Percentiles rank a stretch among this genome's conserved stretches.
Conservation (phyloP, 2,888 invertebrate species). For the Listrodromus nycthemerus region DNA sequence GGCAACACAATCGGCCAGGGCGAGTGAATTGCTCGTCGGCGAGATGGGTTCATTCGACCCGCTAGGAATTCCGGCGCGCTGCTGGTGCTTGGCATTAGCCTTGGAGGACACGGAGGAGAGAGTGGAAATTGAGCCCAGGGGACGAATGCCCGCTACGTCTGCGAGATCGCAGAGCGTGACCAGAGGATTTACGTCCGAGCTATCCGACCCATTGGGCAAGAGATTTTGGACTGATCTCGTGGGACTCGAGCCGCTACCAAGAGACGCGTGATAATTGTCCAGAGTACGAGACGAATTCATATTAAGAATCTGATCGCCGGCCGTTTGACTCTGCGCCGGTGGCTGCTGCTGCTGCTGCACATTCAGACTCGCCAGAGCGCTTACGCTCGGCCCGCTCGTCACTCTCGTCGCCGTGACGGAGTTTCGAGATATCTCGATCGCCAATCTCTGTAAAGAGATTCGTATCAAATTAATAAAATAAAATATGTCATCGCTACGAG, state of each 20-base stretch:
- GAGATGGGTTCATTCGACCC: slow-evolving; percentile 37
- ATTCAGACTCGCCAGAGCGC: slow-evolving; percentile 45
- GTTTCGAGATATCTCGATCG: slow-evolving; percentile 89
- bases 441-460: slow-evolving; percentile 85
- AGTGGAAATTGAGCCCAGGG: slow-evolving; percentile 75
- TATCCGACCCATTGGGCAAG: slow-evolving; percentile 61
- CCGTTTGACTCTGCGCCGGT: slow-evolving; percentile 62
- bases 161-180: slow-evolving; percentile 75
- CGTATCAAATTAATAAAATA: neutral
- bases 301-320: slow-evolving; percentile 71
- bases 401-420: slow-evolving; percentile 86
- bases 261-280: slow-evolving; percentile 68
- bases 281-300: slow-evolving; percentile 72
- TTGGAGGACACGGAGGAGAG: slow-evolving; percentile 77
- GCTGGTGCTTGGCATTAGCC: slow-evolving; percentile 73
- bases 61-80: slow-evolving; percentile 23
- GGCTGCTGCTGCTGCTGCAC: slow-evolving; percentile 70
- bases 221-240: slow-evolving; percentile 73
- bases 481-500: neutral
- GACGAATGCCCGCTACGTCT: slow-evolving; percentile 73
- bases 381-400: slow-evolving; percentile 68
- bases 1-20: slow-evolving; percentile 59
- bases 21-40: slow-evolving; percentile 52
- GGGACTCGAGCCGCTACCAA: slow-evolving; percentile 38
- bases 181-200: slow-evolving; percentile 72